Evolutionary conservation across 2,888 invertebrate genomes (phyloP).

Genomic region (Megamerina dolium): DNA sequence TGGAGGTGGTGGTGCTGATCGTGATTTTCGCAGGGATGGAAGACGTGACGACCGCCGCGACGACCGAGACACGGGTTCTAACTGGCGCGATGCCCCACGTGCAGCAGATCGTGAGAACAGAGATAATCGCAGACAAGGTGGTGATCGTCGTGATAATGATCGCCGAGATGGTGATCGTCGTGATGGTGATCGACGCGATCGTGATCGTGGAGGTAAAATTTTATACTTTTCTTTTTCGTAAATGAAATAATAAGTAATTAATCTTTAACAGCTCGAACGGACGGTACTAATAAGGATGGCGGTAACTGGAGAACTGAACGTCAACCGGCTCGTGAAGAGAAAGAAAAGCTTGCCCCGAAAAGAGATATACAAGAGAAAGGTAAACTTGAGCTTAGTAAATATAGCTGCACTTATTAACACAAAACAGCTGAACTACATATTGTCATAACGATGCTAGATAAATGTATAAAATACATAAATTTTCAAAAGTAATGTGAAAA

Average conservation of each 20-base stretch:
- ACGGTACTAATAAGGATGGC: slow-evolving; percentile 26
- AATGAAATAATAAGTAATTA: background rate
- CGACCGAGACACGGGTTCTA: slow-evolving; percentile 27
- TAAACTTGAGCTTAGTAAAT: slow-evolving; percentile 13
- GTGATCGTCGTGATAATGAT: slow-evolving; percentile 21
- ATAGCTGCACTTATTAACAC: background rate
- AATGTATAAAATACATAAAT: no score
- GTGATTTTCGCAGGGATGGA: slow-evolving; percentile 17
- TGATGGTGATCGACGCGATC: slow-evolving; percentile 32
- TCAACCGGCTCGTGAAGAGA: slow-evolving; percentile 39
- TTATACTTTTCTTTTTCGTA: no score
- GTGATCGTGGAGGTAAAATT: slow-evolving; percentile 17
- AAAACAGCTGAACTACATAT: no score
- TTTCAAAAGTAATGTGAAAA: no score
- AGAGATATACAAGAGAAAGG: slow-evolving; percentile 39
- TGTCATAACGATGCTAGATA: slow-evolving; percentile 10
- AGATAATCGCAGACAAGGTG: slow-evolving; percentile 15
- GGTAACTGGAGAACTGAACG: slow-evolving; percentile 46
- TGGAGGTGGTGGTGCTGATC: slow-evolving; percentile 19
- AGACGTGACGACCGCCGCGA: slow-evolving; percentile 28
- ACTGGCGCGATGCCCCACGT: slow-evolving; percentile 30
- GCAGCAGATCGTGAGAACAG: slow-evolving; percentile 37
- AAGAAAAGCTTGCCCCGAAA: slow-evolving; percentile 36
- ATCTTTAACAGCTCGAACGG: slow-evolving; percentile 25
- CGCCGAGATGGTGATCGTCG: slow-evolving; percentile 22